phyloP scores from a whole-genome alignment of 1,140 invertebrate genomes.

The Physella acuta region DNA sequence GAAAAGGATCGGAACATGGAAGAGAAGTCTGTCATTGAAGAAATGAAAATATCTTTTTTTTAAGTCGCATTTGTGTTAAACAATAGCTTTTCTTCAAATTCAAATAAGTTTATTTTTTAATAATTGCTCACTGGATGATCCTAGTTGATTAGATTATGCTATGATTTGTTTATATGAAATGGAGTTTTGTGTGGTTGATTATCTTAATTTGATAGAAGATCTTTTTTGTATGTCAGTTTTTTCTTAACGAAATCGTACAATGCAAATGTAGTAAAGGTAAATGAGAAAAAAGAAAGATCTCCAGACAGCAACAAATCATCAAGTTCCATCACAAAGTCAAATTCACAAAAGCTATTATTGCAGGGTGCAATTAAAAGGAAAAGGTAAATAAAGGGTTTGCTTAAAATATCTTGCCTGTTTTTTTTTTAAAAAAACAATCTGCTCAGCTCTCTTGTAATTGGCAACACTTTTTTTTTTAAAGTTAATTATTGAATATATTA shows the following conservation, averaged over 20 bases:
- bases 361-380: slow-evolving; percentile 21
- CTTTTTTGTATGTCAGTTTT: neutral
- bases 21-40: slow-evolving; percentile 38
- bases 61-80: no score
- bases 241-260: neutral
- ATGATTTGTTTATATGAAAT: neutral
- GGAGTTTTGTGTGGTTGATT: neutral
- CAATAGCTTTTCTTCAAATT: no score
- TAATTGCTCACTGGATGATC: neutral
- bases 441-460: no score
- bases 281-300: slow-evolving; percentile 4
- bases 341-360: slow-evolving; percentile 17
- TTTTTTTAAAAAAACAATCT: no score
- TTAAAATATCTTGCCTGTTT: no score
- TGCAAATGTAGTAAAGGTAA: slow-evolving; percentile 11
- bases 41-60: slow-evolving; percentile 46
- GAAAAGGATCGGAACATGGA: slow-evolving; percentile 46
- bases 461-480: no score
- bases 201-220: neutral
- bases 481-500: no score
- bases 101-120: no score
- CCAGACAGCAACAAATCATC: neutral
- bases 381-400: no score
- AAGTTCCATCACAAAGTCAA: neutral
- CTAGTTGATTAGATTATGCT: no score